Evolutionary conservation across 2,888 invertebrate genomes (phyloP).

Genomic region (Caenorhabditis afra): DNA sequence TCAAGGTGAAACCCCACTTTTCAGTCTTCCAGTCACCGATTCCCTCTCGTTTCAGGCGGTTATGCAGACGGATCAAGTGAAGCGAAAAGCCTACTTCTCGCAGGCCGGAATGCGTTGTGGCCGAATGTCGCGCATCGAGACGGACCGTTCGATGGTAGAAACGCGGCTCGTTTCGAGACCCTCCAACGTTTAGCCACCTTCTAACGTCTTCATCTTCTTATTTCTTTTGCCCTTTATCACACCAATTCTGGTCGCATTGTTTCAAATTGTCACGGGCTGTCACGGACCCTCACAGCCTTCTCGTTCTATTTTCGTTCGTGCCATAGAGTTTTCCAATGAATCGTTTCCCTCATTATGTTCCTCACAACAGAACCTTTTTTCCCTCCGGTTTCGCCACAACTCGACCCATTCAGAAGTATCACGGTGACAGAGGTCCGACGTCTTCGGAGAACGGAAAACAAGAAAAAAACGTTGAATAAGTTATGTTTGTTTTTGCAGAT

Average conservation of each 20-base stretch:
- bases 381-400: no score
- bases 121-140: conserved; percentile 63
- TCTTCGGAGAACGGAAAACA: conserved; percentile 20
- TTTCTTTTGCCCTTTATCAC: not conserved
- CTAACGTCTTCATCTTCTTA: not conserved
- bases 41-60: conserved; percentile 52
- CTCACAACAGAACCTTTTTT: no score
- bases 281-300: conserved; percentile 11
- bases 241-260: not conserved
- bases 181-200: conserved; percentile 59
- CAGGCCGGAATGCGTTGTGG: conserved; percentile 67
- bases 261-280: conserved; percentile 16
- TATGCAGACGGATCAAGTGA: conserved; percentile 58
- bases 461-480: conserved; percentile 35
- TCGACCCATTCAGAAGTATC: not conserved
- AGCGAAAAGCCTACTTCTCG: conserved; percentile 61
- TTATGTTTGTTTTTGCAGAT: conserved; percentile 27
- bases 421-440: not conserved
- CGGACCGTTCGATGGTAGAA: conserved; percentile 69
- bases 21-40: not conserved
- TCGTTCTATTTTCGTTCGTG: not conserved
- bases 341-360: not conserved
- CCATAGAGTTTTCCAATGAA: not conserved
- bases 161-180: conserved; percentile 64
- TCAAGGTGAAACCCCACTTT: conserved; percentile 60